Percentiles rank a stretch among this genome's conserved stretches.
Conservation (phyloP, 2,113 vertebrate genomes). For the Acrocephalus arundinaceus region DNA sequence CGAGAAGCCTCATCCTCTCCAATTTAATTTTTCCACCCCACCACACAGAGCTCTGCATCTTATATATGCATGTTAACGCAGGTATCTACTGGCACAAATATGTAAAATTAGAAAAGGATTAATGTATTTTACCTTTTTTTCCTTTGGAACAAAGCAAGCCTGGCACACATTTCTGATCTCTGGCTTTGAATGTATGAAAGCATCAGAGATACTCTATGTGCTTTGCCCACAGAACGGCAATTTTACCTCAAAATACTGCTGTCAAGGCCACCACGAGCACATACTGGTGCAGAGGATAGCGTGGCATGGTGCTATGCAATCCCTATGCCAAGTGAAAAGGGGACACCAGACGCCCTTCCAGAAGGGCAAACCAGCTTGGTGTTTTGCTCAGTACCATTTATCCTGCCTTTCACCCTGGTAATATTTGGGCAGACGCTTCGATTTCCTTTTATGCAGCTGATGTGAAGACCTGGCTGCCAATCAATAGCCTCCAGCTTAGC, state of each 20-base stretch:
- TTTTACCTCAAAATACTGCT: neutral
- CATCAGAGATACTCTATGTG: neutral
- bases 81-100: neutral
- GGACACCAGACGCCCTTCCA: neutral
- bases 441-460: constrained; percentile 25
- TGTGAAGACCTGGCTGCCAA: constrained; percentile 19
- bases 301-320: accelerated
- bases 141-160: neutral
- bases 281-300: neutral
- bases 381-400: neutral
- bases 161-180: neutral
- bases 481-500: neutral
- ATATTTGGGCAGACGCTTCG: neutral
- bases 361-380: neutral
- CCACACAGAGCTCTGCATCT: neutral
- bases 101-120: neutral
- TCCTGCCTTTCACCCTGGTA: neutral
- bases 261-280: neutral
- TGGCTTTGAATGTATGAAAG: neutral
- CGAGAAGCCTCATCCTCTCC: neutral
- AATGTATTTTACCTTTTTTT: neutral
- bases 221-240: neutral
- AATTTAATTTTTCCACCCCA: neutral
- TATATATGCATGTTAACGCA: neutral
- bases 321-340: neutral